Percentiles rank a stretch among this genome's conserved stretches.
Conservation (phyloP, 2,797 vertebrate species). For the Spizella passerina region DNA sequence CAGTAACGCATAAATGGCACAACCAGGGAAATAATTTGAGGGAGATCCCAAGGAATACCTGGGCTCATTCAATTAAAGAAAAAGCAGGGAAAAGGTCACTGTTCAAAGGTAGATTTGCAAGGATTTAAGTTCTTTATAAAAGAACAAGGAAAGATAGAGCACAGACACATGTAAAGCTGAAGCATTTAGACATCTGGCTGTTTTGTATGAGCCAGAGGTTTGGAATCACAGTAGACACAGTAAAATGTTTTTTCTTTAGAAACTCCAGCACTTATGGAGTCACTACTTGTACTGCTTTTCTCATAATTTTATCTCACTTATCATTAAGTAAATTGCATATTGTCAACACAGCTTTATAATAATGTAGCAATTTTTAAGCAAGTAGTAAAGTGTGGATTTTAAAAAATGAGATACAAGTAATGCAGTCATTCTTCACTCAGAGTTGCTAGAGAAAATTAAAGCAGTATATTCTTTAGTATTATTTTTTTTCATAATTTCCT, state of each 20-base stretch:
- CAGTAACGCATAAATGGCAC: not conserved
- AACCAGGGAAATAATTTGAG: not conserved
- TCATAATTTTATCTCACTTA: not conserved
- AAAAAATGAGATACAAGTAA: not conserved
- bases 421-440: not conserved
- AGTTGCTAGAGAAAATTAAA: not conserved
- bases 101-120: not conserved
- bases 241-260: not conserved
- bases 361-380: not conserved
- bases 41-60: not conserved
- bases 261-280: not conserved
- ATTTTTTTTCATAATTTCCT: not conserved
- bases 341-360: not conserved
- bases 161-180: not conserved
- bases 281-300: not conserved
- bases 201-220: not conserved
- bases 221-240: not conserved
- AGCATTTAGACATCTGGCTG: not conserved
- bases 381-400: not conserved
- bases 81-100: not conserved
- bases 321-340: not conserved
- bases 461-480: not conserved
- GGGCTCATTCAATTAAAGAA: not conserved
- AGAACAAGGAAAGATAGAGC: not conserved
- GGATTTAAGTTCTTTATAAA: not conserved